Conservation (phyloP, 2,113 vertebrate species). For the Glaucidium brasilianum region DNA sequence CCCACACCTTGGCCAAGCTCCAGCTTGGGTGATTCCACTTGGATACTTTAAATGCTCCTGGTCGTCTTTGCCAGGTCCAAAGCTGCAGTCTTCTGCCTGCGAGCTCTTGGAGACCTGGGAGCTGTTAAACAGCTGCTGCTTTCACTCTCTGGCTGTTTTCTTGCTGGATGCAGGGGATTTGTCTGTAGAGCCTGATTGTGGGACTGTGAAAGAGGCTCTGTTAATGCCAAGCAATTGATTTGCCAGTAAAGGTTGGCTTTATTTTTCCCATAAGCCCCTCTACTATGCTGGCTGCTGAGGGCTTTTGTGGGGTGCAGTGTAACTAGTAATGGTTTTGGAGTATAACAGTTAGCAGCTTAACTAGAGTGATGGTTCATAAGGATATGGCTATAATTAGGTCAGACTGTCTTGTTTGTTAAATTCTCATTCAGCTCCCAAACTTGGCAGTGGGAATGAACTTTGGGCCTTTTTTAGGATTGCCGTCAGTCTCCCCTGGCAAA, state of each 20-base stretch:
- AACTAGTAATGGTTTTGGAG: neutral
- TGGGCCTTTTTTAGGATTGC: neutral
- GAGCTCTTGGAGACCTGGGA: neutral
- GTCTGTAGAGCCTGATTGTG: neutral
- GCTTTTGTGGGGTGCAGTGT: neutral
- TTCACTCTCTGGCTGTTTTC: constrained; percentile 30
- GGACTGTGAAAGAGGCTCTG: constrained; percentile 18
- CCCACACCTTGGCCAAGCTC: constrained; percentile 4
- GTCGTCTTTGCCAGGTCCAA: neutral
- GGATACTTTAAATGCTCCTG: neutral
- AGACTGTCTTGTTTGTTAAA: constrained; percentile 22
- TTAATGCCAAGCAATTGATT: neutral
- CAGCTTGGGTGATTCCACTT: constrained; percentile 18
- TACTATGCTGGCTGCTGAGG: neutral
- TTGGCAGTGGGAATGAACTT: neutral
- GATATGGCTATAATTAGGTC: constrained; percentile 7
- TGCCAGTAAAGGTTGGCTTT: neutral
- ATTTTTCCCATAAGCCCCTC: neutral
- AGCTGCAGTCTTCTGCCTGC: neutral
- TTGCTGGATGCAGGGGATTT: neutral
- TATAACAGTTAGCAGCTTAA: neutral
- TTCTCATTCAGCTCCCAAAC: neutral
- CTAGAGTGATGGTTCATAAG: neutral
- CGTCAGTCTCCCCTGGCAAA: neutral
- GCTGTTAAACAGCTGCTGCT: constrained; percentile 37